Conservation (phyloP, 2,888 invertebrate genomes). For the Galerucella pusilla region DNA sequence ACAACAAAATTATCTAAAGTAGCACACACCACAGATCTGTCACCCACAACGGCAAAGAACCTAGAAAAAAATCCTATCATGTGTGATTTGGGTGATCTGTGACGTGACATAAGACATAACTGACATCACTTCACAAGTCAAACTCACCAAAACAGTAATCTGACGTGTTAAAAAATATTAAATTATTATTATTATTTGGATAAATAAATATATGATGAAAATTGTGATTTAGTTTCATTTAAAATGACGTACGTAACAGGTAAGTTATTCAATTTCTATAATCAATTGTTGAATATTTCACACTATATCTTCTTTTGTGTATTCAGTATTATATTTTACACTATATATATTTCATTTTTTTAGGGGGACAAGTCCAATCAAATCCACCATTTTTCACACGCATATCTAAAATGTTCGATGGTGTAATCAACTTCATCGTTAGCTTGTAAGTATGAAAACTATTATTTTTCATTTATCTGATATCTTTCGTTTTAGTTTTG, state of each 20-base stretch:
- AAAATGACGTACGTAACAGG: conserved; percentile 50
- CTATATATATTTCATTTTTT: conserved; percentile 23
- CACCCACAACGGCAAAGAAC: no score
- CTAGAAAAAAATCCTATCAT: no score
- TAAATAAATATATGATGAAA: not conserved
- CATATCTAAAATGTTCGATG: conserved; percentile 68
- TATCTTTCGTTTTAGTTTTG: conserved; percentile 54
- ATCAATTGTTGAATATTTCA: conserved; percentile 18
- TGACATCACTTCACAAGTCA: not conserved
- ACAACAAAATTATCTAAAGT: no score
- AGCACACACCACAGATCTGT: no score
- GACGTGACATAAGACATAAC: no score
- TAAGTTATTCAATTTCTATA: conserved; percentile 32
- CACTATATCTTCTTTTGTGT: no score
- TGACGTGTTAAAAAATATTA: not conserved
- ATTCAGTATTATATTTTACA: not conserved
- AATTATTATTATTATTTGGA: not conserved
- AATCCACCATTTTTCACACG: conserved; percentile 66
- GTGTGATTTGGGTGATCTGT: no score
- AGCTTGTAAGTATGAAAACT: conserved; percentile 67
- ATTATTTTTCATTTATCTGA: not conserved
- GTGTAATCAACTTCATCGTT: conserved; percentile 68
- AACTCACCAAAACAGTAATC: not conserved
- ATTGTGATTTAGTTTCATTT: not conserved
- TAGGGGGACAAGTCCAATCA: conserved; percentile 70